phyloP scores from a whole-genome alignment of 2,113 vertebrate genomes.

The Ammodramus savannarum region DNA sequence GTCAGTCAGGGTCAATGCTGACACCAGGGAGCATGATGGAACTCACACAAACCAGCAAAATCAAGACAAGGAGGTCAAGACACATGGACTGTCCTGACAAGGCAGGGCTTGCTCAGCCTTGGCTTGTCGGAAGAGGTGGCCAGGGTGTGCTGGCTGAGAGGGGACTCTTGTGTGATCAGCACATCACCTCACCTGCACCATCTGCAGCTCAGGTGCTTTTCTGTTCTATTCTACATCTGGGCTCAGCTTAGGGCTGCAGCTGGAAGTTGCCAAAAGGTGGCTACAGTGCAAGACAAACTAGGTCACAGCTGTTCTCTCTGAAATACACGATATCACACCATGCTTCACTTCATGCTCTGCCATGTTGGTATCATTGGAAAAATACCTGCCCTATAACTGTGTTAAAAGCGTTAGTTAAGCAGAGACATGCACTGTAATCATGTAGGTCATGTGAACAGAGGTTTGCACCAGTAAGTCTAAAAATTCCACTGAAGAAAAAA shows the following conservation, averaged over 20 bases:
- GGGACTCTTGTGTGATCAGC: neutral
- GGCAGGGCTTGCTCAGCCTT: neutral
- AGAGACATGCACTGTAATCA: neutral
- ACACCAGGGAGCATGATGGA: neutral
- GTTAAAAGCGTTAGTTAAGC: neutral
- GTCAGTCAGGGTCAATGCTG: neutral
- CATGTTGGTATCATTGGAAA: neutral
- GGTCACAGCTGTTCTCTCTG: neutral
- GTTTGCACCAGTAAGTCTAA: neutral
- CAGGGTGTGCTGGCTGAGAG: neutral
- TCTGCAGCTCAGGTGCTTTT: neutral
- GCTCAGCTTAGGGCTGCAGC: neutral
- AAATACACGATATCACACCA: neutral
- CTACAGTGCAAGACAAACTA: neutral
- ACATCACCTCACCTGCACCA: neutral
- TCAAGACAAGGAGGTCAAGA: neutral
- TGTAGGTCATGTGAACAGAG: neutral
- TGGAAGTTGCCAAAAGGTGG: neutral
- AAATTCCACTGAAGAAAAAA: neutral
- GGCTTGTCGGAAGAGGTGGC: neutral
- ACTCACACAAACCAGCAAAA: neutral
- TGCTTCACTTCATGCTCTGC: neutral
- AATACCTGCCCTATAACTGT: neutral
- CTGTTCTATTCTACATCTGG: fast-evolving
- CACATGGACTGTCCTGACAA: neutral